Conservation (phyloP, 2,113 vertebrate genomes). For the Emydocephalus ijimae region DNA sequence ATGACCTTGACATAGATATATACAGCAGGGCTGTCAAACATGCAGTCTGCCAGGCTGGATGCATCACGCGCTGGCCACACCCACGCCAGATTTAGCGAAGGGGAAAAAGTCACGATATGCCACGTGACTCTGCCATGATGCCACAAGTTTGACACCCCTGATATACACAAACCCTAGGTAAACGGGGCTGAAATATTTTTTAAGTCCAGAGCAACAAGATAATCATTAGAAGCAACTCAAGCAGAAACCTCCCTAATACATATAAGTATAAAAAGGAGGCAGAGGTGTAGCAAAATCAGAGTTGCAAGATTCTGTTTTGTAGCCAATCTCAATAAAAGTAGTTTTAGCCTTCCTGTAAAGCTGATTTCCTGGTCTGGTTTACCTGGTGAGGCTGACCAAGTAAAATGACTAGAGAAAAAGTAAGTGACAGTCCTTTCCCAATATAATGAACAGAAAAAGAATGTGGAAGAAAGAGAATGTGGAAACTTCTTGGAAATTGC, state of each 20-base stretch:
- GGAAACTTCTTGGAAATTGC: neutral
- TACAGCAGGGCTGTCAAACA: too few relatives aligned
- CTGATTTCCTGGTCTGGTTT: neutral
- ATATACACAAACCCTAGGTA: neutral
- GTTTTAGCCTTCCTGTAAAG: neutral
- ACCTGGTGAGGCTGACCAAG: neutral
- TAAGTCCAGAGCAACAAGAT: neutral
- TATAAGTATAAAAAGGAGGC: neutral
- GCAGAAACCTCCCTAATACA: neutral
- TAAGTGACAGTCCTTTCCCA: neutral
- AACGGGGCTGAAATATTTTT: neutral
- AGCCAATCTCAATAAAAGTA: neutral
- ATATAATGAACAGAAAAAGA: neutral
- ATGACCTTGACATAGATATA: neutral
- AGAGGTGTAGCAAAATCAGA: neutral
- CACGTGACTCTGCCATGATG: too few relatives aligned
- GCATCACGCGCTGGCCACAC: too few relatives aligned
- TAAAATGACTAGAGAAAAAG: neutral
- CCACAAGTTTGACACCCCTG: too few relatives aligned
- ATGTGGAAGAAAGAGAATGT: neutral
- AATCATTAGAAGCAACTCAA: neutral
- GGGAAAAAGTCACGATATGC: too few relatives aligned
- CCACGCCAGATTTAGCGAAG: too few relatives aligned
- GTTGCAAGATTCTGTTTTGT: neutral
- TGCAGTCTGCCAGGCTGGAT: too few relatives aligned